Percentiles rank a stretch among this genome's conserved stretches.
Evolutionary conservation across 2,797 vertebrate species (phyloP).

Genomic region (Paratrypauchen microcephalus): DNA sequence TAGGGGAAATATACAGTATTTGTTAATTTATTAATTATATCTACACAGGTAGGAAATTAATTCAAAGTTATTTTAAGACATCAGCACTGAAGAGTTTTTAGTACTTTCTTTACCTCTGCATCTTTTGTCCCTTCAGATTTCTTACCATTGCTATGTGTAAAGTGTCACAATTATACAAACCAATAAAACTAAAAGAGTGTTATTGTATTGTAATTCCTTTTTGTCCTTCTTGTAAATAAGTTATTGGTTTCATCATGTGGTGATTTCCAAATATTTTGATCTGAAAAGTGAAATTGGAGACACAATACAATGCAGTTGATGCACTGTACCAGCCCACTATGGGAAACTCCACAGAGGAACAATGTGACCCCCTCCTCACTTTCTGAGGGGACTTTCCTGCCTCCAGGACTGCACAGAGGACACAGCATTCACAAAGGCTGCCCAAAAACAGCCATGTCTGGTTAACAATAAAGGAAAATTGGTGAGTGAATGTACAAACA

Average conservation of each 20-base stretch:
- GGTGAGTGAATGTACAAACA: constrained; percentile 59
- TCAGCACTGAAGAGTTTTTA: neutral
- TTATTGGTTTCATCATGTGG: constrained; percentile 5
- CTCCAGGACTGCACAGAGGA: constrained; percentile 42
- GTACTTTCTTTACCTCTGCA: too few relatives aligned
- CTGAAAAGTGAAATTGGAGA: constrained; percentile 10
- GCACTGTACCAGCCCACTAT: neutral
- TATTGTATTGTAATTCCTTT: neutral
- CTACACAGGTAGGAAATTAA: neutral
- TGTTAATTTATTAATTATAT: too few relatives aligned
- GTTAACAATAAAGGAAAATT: constrained; percentile 44
- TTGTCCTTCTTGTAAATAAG: neutral
- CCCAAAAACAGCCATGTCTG: constrained; percentile 32
- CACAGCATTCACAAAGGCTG: constrained; percentile 18
- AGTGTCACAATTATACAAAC: neutral
- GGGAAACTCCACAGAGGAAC: constrained; percentile 45
- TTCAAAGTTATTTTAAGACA: neutral
- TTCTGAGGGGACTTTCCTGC: constrained; percentile 65
- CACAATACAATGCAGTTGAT: constrained; percentile 5
- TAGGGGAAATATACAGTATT: too few relatives aligned
- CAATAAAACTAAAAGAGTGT: neutral
- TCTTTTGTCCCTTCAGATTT: neutral
- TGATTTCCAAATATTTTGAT: neutral
- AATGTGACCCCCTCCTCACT: constrained; percentile 39
- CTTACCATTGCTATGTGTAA: neutral